Percentiles rank a stretch among this genome's conserved stretches.
These are phyloP conservation scores for Vidua chalybeata DNA, from an alignment of 2,113 vertebrate genomes.

Conservation along the genomic window DNA sequence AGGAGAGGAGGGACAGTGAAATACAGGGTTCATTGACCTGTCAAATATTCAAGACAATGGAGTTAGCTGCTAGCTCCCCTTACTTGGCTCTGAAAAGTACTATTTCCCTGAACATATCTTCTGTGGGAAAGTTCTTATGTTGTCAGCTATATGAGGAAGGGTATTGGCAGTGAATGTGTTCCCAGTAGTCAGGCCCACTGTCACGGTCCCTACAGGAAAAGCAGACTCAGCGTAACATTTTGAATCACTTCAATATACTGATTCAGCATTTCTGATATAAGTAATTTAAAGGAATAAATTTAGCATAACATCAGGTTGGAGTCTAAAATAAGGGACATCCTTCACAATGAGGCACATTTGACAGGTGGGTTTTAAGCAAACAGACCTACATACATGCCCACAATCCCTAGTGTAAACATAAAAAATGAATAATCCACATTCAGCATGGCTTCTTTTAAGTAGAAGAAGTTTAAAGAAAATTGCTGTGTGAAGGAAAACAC, in stretches of 20 bases:
- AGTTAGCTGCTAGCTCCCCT: neutral
- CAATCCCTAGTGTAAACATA: neutral
- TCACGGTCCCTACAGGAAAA: neutral
- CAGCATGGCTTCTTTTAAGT: neutral
- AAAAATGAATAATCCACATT: neutral
- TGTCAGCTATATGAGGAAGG: neutral
- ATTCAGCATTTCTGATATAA: conserved; percentile 10
- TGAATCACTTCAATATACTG: neutral
- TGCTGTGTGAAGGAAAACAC: neutral
- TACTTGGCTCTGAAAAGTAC: neutral
- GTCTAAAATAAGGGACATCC: conserved; percentile 5
- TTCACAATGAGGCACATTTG: neutral
- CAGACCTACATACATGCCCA: neutral
- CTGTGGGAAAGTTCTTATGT: neutral
- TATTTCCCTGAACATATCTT: neutral
- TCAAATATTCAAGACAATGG: neutral
- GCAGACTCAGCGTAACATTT: neutral
- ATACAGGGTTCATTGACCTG: neutral
- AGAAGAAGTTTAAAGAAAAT: neutral
- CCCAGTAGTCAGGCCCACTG: neutral
- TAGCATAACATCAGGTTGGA: neutral
- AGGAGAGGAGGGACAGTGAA: neutral
- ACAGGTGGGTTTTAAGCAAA: neutral
- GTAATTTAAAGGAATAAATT: conserved; percentile 34
- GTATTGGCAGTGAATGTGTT: neutral